phyloP scores from a whole-genome alignment of 2,113 vertebrate species.

The Anseranas semipalmata region DNA sequence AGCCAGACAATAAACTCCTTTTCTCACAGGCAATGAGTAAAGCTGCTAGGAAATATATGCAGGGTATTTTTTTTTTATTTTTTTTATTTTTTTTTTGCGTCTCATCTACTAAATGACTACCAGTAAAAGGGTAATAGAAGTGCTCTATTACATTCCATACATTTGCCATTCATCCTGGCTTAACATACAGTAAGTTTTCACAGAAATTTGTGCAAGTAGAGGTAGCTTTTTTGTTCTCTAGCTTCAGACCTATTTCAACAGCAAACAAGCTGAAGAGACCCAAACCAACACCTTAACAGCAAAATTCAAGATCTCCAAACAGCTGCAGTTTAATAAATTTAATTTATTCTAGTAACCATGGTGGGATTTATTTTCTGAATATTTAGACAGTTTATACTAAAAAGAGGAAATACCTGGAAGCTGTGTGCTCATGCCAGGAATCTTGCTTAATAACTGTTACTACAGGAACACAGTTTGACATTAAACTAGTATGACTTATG shows the following conservation, averaged over 20 bases:
- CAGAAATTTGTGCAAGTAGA: neutral
- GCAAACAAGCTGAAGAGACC: neutral
- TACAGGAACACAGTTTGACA: neutral
- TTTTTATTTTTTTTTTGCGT: neutral
- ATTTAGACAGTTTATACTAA: neutral
- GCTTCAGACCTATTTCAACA: neutral
- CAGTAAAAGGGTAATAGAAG: neutral
- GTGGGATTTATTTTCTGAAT: slow-evolving; percentile 25
- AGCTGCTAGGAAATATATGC: neutral
- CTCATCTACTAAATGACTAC: neutral
- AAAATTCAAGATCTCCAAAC: neutral
- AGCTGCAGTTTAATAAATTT: neutral
- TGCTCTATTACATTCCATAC: neutral
- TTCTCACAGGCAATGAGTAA: neutral
- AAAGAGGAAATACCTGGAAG: slow-evolving; percentile 29
- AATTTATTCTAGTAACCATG: neutral
- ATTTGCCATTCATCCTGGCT: neutral
- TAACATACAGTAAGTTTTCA: neutral
- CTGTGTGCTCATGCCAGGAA: neutral
- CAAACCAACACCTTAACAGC: neutral
- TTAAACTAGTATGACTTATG: neutral
- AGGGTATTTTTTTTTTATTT: too few relatives aligned
- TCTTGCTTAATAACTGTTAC: neutral
- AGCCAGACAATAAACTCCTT: neutral
- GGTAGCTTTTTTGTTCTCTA: neutral